These are phyloP conservation scores for Knipowitschia caucasica DNA, from an alignment of 2,797 vertebrate species.

Conservation along the genomic window DNA sequence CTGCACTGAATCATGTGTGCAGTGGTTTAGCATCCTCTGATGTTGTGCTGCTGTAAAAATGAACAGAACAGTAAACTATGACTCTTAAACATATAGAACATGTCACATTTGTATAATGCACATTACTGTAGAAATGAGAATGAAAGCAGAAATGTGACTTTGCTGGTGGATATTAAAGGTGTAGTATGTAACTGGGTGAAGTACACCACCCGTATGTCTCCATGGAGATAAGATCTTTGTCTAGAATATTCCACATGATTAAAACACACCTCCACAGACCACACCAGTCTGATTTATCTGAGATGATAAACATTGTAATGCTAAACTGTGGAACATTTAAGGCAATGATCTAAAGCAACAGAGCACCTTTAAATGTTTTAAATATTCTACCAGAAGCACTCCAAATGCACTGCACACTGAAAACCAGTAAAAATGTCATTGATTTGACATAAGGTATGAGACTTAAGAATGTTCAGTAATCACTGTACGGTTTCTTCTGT, in stretches of 20 bases:
- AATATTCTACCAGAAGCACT: slow-evolving; percentile 50
- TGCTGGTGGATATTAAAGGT: slow-evolving; percentile 54
- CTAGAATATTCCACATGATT: too few relatives aligned
- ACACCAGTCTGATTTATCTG: too few relatives aligned
- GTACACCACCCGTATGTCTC: background rate
- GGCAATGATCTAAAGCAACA: too few relatives aligned
- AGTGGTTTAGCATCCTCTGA: too few relatives aligned
- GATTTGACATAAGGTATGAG: slow-evolving; percentile 36
- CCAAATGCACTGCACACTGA: slow-evolving; percentile 49
- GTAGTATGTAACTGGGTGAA: background rate
- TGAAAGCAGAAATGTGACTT: slow-evolving; percentile 45
- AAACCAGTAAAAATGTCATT: slow-evolving; percentile 35
- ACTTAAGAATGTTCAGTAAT: slow-evolving; percentile 23
- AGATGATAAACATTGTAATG: too few relatives aligned
- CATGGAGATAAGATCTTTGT: background rate
- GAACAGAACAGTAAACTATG: slow-evolving; percentile 20
- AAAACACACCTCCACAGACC: too few relatives aligned
- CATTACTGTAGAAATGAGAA: slow-evolving; percentile 37
- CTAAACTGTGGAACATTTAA: too few relatives aligned
- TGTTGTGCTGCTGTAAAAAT: slow-evolving; percentile 54
- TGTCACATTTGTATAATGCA: slow-evolving; percentile 31
- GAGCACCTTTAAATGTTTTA: slow-evolving; percentile 1
- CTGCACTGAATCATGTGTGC: too few relatives aligned
- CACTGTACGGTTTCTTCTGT: slow-evolving; percentile 40
- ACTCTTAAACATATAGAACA: slow-evolving; percentile 35